Evolutionary conservation across 1,140 invertebrate species (phyloP), one percentile per base, ranked within the genome.

Genomic region (Drosophila bipectinata): DNA sequence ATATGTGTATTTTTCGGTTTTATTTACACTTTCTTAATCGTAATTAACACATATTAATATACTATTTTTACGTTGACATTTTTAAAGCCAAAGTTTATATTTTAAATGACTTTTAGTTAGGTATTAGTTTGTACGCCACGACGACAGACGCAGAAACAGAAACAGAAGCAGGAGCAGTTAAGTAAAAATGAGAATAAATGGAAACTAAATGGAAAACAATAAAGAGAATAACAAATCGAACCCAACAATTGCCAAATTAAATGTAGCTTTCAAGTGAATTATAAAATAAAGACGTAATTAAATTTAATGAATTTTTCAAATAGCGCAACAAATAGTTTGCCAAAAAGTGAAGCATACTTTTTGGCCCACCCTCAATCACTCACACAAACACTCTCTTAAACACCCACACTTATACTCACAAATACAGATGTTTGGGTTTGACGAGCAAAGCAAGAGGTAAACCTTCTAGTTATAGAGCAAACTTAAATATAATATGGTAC

Each of bases 191-290:
- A 73, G 47, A 14, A 61, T 44, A 47, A 37, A 47, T 55, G 53
- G 12, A 44, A 62, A 54, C 32, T 28, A 41, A 45, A 72, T 53
- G 24, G 1, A 79, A 63, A 71, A 63, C 47, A 74, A 74, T 32
- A 68, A 58, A 34, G 26, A 68, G 24, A 75, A 69, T 59, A 73
- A 77, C 60, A 90, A 89, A 89, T 89, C 89, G 82, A 91, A 91
- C 87, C 90, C 90, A 91, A 91, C 90, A 91, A 90, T 91, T 91
- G 90, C 90, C 90, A 91, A 91, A 91, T 91, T 90, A 91, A 79
- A 78, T 68, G 82, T 91, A 91, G 90, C 82, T 91, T 91, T 91
- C 82, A 91, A 90, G 61, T 88, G 72, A 87, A 85, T 80, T 71
- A 69, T 39, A 77, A 77, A 80, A 88, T 88, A 88, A 81, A 88